phyloP scores from a whole-genome alignment of 2,797 vertebrate species.

The Thaleichthys pacificus region DNA sequence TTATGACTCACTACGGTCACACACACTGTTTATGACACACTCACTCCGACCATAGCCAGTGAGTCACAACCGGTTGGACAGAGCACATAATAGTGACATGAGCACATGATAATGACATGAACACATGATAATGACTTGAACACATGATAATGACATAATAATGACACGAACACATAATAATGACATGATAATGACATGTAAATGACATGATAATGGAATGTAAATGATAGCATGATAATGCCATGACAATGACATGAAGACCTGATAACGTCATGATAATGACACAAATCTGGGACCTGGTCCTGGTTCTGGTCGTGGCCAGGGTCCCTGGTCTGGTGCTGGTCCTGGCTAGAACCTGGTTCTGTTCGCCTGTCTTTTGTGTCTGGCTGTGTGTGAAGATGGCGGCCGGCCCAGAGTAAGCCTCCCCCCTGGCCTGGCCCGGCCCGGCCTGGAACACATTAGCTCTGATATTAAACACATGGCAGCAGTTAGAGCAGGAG shows the following conservation, averaged over 20 bases:
- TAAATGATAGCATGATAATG: too few relatives aligned
- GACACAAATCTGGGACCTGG: not conserved
- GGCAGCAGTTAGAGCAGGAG: slow-evolving; percentile 68
- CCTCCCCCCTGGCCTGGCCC: slow-evolving; percentile 47
- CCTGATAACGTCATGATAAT: not conserved
- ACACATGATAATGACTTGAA: too few relatives aligned
- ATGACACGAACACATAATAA: too few relatives aligned
- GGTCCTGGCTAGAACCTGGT: slow-evolving; percentile 1
- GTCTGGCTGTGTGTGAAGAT: slow-evolving; percentile 62
- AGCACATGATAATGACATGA: too few relatives aligned
- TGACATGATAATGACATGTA: too few relatives aligned
- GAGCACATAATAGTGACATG: too few relatives aligned
- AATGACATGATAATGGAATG: too few relatives aligned
- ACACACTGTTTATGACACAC: slow-evolving; percentile 17
- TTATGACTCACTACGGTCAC: slow-evolving; percentile 27
- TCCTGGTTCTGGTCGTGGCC: slow-evolving; percentile 11
- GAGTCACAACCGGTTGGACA: not conserved
- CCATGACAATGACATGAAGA: not conserved
- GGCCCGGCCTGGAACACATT: slow-evolving; percentile 79
- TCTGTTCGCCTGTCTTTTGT: slow-evolving; percentile 52
- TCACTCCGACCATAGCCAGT: not conserved
- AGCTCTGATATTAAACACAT: slow-evolving; percentile 85
- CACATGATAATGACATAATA: too few relatives aligned
- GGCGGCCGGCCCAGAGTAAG: slow-evolving; percentile 60
- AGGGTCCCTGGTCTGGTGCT: not conserved